Base-by-base conservation (phyloP, 1,140 invertebrate genomes). In the Chironomus striatipennis region DNA sequence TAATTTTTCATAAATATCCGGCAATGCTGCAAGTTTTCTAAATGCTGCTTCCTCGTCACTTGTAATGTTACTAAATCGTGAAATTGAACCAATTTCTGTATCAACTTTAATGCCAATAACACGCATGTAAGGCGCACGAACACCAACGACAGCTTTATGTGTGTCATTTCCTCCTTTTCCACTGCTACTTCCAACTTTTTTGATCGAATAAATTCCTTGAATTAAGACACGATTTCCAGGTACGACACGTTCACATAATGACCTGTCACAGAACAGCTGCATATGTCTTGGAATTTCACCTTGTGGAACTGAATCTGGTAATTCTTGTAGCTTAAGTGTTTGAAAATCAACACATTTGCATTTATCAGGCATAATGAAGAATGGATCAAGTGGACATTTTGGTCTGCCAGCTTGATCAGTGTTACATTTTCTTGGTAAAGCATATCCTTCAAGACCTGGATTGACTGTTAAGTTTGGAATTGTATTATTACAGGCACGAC, bases 251-350 rank as follows among this genome's bases (percentile, higher is more conserved):
- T 99, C 98, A 82, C 96, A 98, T 10, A 99, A 84, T 81, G 96
- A 94, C 79, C 96, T 88, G 81, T 99, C 98, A 80, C 93, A 95
- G 83, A 97, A 99, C 0, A 99, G 85, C 76, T 96, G 92, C 74
- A 99, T 84, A 84, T 99, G 98, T 7, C 98, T 87, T 0, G 98
- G 98, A 88, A 99, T 95, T 87, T 99, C 98, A 74, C 98, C 97
- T 80, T 98, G 96, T 0, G 98, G 98, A 75, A 99, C 94, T 76
- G 91, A 92, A 83, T 99, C 98, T 6, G 96, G 96, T 8, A 95
- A 84, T 84, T 99, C 98, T 88, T 99, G 98, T 10, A 99, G 83
- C 83, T 98, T 99, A 0, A 93, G 79, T 0, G 90, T 87, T 89
- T 93, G 88, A 74, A 81, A 83, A 84, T 99, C 98, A 5, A 98